A percentile compares a stretch with the other conserved stretches of the same genome.
Evolutionary conservation across 2,888 invertebrate species (phyloP).

Genomic region (Nowickia ferox): DNA sequence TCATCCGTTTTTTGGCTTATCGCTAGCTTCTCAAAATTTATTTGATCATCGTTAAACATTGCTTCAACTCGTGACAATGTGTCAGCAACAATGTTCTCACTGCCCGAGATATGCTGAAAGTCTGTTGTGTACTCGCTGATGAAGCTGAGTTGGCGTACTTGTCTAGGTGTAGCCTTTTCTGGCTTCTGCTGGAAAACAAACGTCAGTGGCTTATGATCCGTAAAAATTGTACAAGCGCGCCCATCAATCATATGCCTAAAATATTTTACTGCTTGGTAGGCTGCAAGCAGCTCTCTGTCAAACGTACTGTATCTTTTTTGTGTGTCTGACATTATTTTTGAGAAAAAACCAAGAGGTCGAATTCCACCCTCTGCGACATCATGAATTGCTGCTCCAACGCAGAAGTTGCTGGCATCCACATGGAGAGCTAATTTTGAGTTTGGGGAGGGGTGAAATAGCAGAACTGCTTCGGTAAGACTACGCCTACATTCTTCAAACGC

Average conservation of each 20-base stretch:
- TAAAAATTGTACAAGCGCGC: slow-evolving; percentile 6
- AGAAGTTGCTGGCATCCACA: slow-evolving; percentile 66
- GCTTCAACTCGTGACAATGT: not conserved
- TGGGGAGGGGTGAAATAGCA: slow-evolving; percentile 51
- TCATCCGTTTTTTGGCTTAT: not conserved
- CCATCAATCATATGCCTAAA: too few relatives aligned
- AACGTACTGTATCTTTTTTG: slow-evolving; percentile 25
- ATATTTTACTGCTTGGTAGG: too few relatives aligned
- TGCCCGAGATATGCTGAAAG: slow-evolving; percentile 20
- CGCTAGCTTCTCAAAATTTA: slow-evolving; percentile 5
- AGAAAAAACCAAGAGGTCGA: slow-evolving; percentile 46
- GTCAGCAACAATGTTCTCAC: slow-evolving; percentile 15
- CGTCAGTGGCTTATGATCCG: slow-evolving; percentile 46
- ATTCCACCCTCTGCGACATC: slow-evolving; percentile 15
- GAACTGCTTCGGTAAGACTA: slow-evolving; percentile 31
- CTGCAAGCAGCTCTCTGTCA: slow-evolving; percentile 48
- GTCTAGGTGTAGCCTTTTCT: slow-evolving; percentile 32
- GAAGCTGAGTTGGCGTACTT: slow-evolving; percentile 12
- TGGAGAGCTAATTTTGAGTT: slow-evolving; percentile 60
- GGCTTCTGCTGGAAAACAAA: slow-evolving; percentile 37
- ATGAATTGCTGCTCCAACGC: slow-evolving; percentile 61
- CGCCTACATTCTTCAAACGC: slow-evolving; percentile 67
- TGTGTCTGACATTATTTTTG: slow-evolving; percentile 31
- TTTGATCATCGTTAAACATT: slow-evolving; percentile 6
- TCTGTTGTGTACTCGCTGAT: slow-evolving; percentile 34